Evolutionary conservation across 2,888 invertebrate genomes (phyloP).

Genomic region (Apoda limacodes): DNA sequence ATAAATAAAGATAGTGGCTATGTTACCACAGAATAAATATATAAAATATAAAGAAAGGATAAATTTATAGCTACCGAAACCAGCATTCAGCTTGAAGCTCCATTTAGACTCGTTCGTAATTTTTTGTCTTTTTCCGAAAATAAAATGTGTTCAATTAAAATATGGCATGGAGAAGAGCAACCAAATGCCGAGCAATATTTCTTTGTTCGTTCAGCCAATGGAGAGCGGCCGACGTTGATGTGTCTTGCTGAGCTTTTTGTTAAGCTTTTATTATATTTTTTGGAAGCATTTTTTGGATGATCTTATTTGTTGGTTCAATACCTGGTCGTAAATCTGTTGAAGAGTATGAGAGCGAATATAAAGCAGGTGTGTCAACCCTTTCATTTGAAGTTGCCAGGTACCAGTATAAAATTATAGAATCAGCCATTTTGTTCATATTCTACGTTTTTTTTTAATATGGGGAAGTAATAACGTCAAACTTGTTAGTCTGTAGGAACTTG

Average conservation of each 20-base stretch:
- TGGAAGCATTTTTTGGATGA: slow-evolving; percentile 57
- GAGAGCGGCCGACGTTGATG: slow-evolving; percentile 53
- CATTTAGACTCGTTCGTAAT: too few relatives aligned
- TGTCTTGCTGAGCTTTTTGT: slow-evolving; percentile 60
- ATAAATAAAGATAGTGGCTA: too few relatives aligned
- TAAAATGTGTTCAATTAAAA: too few relatives aligned
- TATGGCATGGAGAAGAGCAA: slow-evolving; percentile 37
- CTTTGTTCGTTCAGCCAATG: slow-evolving; percentile 62
- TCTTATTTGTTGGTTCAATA: slow-evolving; percentile 64
- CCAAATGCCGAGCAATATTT: slow-evolving; percentile 57
- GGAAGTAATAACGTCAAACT: too few relatives aligned
- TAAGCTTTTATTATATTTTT: slow-evolving; percentile 62
- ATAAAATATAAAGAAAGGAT: too few relatives aligned
- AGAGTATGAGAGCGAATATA: slow-evolving; percentile 45
- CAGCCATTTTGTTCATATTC: slow-evolving; percentile 11
- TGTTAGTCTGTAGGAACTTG: too few relatives aligned
- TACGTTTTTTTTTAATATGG: not conserved
- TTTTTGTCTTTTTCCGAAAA: too few relatives aligned
- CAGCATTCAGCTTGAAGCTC: too few relatives aligned
- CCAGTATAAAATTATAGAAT: slow-evolving; percentile 7
- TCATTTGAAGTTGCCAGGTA: slow-evolving; percentile 25
- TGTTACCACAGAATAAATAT: too few relatives aligned
- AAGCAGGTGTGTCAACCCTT: slow-evolving; percentile 63
- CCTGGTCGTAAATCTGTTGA: slow-evolving; percentile 59
- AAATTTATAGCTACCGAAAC: too few relatives aligned